phyloP scores from a whole-genome alignment of 1,140 invertebrate species.

The Drosophila albomicans region DNA sequence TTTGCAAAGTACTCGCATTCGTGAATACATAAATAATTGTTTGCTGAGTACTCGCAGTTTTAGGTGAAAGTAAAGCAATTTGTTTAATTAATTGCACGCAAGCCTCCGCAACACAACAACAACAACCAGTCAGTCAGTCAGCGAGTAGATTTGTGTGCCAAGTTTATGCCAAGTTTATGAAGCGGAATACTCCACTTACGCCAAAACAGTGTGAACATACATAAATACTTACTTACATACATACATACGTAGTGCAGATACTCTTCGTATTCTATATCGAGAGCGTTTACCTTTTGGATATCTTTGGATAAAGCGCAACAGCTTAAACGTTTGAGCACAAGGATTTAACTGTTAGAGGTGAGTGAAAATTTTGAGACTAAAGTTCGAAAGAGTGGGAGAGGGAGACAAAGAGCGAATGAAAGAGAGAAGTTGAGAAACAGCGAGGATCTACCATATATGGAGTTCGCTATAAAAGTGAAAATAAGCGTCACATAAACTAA shows the following conservation, averaged over 20 bases:
- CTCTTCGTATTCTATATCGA: neutral
- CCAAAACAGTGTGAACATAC: constrained; percentile 5
- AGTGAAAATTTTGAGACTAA: constrained; percentile 6
- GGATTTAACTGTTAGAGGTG: constrained; percentile 38
- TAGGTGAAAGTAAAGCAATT: constrained; percentile 80
- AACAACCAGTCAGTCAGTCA: neutral
- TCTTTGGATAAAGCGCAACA: constrained; percentile 13
- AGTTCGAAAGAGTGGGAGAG: neutral
- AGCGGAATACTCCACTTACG: constrained; percentile 5
- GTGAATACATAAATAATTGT: constrained; percentile 47
- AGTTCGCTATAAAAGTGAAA: too few relatives aligned
- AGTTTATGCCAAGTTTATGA: constrained; percentile 31
- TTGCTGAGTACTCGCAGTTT: constrained; percentile 43
- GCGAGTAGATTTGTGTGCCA: constrained; percentile 59
- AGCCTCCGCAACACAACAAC: constrained; percentile 11
- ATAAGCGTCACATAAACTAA: too few relatives aligned
- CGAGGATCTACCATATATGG: neutral
- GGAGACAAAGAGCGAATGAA: constrained; percentile 1
- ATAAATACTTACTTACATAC: too few relatives aligned
- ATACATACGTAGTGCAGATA: too few relatives aligned
- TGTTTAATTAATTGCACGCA: constrained; percentile 78
- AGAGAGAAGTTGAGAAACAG: neutral
- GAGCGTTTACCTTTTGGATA: constrained; percentile 15
- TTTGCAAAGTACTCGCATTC: constrained; percentile 35
- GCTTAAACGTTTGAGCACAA: neutral